Evolutionary conservation across 1,140 invertebrate genomes (phyloP).

Genomic region (Acarapis woodi): DNA sequence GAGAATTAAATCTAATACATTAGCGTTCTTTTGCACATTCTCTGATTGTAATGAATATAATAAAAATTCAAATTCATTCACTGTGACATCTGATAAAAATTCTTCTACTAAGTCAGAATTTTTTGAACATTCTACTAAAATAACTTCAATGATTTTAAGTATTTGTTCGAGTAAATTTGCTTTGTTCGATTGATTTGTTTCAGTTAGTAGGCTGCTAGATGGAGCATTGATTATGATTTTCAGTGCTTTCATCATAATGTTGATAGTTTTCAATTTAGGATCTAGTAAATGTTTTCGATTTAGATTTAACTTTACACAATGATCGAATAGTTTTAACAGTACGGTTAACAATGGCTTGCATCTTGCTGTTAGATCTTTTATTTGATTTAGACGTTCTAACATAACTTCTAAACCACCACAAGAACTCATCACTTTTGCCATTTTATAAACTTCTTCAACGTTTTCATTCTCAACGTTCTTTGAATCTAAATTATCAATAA

Average conservation of each 20-base stretch:
- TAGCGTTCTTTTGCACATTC: conserved; percentile 1
- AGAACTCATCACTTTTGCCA: conserved; percentile 40
- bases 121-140: conserved; percentile 47
- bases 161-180: conserved; percentile 46
- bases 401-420: conserved; percentile 54
- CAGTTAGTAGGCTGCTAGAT: conserved; percentile 21
- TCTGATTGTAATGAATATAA: not conserved
- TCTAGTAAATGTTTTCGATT: conserved; percentile 23
- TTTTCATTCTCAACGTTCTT: conserved; percentile 66
- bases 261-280: conserved; percentile 34
- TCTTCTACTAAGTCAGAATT: conserved; percentile 38
- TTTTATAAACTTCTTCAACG: conserved; percentile 68
- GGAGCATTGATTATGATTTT: conserved; percentile 21
- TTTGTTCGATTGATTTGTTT: conserved; percentile 18
- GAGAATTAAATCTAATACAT: conserved; percentile 30
- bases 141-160: conserved; percentile 67
- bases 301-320: conserved; percentile 35
- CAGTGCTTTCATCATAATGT: conserved; percentile 32
- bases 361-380: conserved; percentile 32
- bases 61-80: conserved; percentile 33
- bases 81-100: conserved; percentile 43
- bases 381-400: conserved; percentile 29
- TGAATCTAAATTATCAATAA: conserved; percentile 72
- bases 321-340: conserved; percentile 46
- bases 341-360: conserved; percentile 51